Percentiles rank a stretch among this genome's conserved stretches.
phyloP scores from a whole-genome alignment of 1,140 invertebrate species.

The Drosophila biarmipes region DNA sequence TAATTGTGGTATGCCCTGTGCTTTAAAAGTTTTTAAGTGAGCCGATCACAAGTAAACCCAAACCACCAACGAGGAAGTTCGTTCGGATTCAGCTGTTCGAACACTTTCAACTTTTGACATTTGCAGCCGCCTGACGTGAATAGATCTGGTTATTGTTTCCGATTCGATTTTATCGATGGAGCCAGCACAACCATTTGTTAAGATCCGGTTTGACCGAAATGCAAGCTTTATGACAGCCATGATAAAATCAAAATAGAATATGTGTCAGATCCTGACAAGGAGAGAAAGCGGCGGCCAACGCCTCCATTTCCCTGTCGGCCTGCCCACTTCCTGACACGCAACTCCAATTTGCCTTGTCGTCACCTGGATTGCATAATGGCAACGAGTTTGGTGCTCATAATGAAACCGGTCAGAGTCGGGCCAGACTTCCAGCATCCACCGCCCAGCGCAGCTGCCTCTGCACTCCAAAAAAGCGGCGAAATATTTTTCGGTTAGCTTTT shows the following conservation, averaged over 20 bases:
- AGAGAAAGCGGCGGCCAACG: slow-evolving; percentile 37
- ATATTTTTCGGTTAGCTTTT: slow-evolving; percentile 63
- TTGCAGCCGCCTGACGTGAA: slow-evolving; percentile 1
- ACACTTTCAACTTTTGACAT: not conserved
- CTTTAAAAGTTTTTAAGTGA: too few relatives aligned
- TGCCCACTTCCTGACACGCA: slow-evolving; percentile 76
- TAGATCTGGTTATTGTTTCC: slow-evolving; percentile 1
- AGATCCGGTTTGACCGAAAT: not conserved
- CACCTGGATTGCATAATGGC: slow-evolving; percentile 76
- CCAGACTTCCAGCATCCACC: slow-evolving; percentile 19
- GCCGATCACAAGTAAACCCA: not conserved
- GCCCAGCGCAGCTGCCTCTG: slow-evolving; percentile 51
- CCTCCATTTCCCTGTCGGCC: slow-evolving; percentile 44
- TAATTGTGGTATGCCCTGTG: too few relatives aligned
- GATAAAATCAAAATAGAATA: slow-evolving; percentile 20
- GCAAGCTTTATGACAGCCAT: not conserved
- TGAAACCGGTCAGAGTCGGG: slow-evolving; percentile 67
- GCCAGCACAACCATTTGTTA: not conserved
- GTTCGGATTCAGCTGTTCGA: not conserved
- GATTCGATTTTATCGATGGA: not conserved
- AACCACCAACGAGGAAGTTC: slow-evolving; percentile 2
- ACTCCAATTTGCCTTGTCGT: slow-evolving; percentile 76
- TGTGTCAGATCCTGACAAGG: slow-evolving; percentile 1
- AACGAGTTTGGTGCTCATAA: slow-evolving; percentile 65
- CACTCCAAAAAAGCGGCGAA: slow-evolving; percentile 36